Conservation (phyloP, 2,888 invertebrate genomes). For the Athrips mouffetella region DNA sequence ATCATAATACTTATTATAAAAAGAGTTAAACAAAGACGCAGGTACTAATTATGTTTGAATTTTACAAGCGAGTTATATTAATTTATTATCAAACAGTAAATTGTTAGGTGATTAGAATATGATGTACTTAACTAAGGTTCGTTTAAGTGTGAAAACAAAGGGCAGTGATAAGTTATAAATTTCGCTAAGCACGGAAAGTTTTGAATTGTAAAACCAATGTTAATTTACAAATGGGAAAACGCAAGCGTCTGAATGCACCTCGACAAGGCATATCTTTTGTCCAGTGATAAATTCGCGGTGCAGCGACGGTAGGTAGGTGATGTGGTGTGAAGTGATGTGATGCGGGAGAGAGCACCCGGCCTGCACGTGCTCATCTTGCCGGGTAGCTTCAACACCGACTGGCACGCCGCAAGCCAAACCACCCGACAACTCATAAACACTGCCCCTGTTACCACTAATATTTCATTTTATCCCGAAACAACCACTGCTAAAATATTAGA, state of each 20-base stretch:
- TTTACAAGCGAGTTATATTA: too few species aligned
- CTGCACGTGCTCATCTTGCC: conserved; percentile 44
- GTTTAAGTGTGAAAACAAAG: background rate
- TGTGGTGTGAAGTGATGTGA: conserved; percentile 29
- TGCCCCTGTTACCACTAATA: background rate
- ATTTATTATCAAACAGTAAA: too few species aligned
- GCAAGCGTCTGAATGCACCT: conserved; percentile 33
- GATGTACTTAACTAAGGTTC: background rate
- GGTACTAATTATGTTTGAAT: too few species aligned
- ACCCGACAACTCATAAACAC: background rate
- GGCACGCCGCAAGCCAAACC: conserved; percentile 23
- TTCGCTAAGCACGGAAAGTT: conserved; percentile 6
- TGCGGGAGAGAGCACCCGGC: conserved; percentile 38
- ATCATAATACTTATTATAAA: too few species aligned
- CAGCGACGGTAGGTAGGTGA: conserved; percentile 28
- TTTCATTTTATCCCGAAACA: background rate
- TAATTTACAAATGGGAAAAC: background rate
- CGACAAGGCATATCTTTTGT: conserved; percentile 32
- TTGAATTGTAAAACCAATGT: background rate
- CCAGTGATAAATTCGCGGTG: conserved; percentile 53
- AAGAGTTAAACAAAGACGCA: too few species aligned
- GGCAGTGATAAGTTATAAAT: background rate
- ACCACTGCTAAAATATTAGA: background rate
- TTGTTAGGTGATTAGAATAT: too few species aligned
- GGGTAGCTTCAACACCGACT: conserved; percentile 50